These are phyloP conservation scores for Drosophila arizonae DNA, from an alignment of 1,140 invertebrate genomes.

Conservation along the genomic window DNA sequence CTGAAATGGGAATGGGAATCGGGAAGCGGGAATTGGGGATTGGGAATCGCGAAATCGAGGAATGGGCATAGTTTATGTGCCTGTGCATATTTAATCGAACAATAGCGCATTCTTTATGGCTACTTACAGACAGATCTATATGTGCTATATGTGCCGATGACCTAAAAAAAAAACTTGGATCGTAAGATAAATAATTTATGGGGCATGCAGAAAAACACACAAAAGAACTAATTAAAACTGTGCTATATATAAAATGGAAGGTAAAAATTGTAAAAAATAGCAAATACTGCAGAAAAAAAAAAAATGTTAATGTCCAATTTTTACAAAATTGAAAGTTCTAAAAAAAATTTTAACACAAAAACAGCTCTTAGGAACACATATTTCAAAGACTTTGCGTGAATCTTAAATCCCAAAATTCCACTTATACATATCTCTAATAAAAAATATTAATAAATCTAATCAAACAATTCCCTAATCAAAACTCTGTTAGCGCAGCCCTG, in stretches of 20 bases:
- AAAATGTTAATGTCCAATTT: too few species aligned
- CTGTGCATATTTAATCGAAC: constrained; percentile 16
- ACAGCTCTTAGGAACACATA: too few species aligned
- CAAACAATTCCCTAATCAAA: not conserved
- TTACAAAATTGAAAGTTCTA: too few species aligned
- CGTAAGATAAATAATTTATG: constrained; percentile 5
- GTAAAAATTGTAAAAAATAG: not conserved
- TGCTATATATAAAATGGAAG: not conserved
- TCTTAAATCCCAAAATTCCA: not conserved
- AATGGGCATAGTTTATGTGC: constrained; percentile 8
- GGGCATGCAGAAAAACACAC: not conserved
- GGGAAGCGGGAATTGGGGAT: not conserved
- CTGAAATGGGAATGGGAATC: not conserved
- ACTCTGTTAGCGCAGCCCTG: constrained; percentile 46
- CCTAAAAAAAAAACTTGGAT: not conserved
- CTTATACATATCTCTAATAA: not conserved
- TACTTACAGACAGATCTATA: constrained; percentile 1
- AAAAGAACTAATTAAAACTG: not conserved
- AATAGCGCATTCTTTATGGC: constrained; percentile 11
- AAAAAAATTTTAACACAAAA: too few species aligned
- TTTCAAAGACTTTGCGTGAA: too few species aligned
- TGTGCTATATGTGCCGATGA: not conserved
- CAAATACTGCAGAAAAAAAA: too few species aligned
- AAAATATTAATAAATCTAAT: not conserved
- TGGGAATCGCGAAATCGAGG: not conserved